A percentile compares a stretch with the other conserved stretches of the same genome.
phyloP scores from a whole-genome alignment of 2,888 invertebrate genomes.

The Temnothorax unifasciatus region DNA sequence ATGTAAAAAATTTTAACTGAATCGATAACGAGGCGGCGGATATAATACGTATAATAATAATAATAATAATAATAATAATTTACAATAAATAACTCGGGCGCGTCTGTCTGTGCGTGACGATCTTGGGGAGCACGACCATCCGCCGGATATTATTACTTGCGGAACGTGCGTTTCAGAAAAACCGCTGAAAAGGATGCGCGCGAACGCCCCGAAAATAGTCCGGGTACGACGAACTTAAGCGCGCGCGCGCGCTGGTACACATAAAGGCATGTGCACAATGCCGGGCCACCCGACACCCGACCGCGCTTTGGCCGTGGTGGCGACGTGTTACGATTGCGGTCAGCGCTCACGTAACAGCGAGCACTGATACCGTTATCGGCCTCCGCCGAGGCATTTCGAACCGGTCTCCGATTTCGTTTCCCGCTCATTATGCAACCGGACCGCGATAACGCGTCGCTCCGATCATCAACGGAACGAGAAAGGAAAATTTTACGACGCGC shows the following conservation, averaged over 20 bases:
- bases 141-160: conserved; percentile 44
- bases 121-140: conserved; percentile 44
- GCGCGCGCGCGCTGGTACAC: conserved; percentile 38
- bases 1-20: background rate
- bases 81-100: background rate
- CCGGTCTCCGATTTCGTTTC: conserved; percentile 81
- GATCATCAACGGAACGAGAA: conserved; percentile 17
- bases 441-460: conserved; percentile 66
- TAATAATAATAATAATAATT: too few species aligned
- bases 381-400: conserved; percentile 76
- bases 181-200: conserved; percentile 51
- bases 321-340: conserved; percentile 81
- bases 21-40: background rate
- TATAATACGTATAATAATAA: too few species aligned
- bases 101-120: background rate
- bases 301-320: conserved; percentile 49
- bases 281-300: conserved; percentile 62
- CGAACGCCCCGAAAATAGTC: conserved; percentile 67
- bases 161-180: conserved; percentile 41
- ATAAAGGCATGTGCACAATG: conserved; percentile 75
- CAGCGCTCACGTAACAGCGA: conserved; percentile 81
- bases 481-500: background rate
- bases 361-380: conserved; percentile 83
- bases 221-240: conserved; percentile 74
- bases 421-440: conserved; percentile 79